Percentiles rank a stretch among this genome's conserved stretches.
phyloP scores from a whole-genome alignment of 1,140 invertebrate species.

The Sinella curviseta region DNA sequence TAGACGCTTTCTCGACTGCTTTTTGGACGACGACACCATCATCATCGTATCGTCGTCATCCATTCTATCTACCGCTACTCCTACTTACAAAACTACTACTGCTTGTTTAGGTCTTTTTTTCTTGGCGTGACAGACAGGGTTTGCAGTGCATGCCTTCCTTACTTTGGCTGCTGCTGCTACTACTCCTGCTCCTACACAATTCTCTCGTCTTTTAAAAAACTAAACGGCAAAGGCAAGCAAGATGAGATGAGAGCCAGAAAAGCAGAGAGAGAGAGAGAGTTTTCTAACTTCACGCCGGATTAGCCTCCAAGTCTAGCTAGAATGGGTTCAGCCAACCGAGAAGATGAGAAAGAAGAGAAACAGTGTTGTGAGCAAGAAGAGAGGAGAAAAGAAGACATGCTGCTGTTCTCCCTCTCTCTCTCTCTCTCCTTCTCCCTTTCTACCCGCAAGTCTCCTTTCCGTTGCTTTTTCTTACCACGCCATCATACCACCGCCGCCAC shows the following conservation, averaged over 20 bases:
- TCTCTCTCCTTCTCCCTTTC: neutral
- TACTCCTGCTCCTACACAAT: no score
- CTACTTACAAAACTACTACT: constrained; percentile 2
- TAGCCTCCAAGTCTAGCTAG: constrained; percentile 47
- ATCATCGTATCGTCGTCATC: neutral
- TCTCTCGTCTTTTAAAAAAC: neutral
- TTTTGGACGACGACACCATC: constrained; percentile 1
- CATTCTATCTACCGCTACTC: no score
- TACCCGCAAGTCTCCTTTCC: neutral
- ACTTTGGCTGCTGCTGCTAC: no score
- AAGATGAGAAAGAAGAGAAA: constrained; percentile 47
- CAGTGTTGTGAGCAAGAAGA: constrained; percentile 17
- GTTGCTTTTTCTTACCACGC: neutral
- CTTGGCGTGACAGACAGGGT: neutral
- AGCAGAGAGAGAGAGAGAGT: constrained; percentile 18
- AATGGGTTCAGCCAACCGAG: constrained; percentile 44
- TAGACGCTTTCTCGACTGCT: neutral
- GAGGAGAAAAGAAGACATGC: constrained; percentile 17
- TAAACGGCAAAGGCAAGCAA: constrained; percentile 12
- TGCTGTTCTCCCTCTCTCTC: neutral
- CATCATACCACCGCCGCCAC: no score
- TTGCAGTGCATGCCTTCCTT: no score
- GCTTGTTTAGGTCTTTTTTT: neutral
- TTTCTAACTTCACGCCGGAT: constrained; percentile 50
- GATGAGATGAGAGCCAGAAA: neutral